phyloP scores from a whole-genome alignment of 2,888 invertebrate genomes.

The Lasiommata megera region DNA sequence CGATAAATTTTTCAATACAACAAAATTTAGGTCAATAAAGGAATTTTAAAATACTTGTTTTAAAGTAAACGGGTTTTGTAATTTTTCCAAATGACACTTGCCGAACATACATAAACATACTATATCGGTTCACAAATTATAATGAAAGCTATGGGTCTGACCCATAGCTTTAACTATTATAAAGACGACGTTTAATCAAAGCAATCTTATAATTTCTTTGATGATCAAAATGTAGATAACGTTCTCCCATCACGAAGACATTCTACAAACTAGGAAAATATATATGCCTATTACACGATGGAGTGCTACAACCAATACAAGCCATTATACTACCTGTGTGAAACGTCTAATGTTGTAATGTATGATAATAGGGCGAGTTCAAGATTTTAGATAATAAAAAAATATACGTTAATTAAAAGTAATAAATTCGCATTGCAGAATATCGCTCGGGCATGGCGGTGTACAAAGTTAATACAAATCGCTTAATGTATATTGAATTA shows the following conservation, averaged over 20 bases:
- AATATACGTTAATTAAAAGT: constrained; percentile 24
- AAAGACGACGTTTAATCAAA: too few species aligned
- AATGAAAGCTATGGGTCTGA: too few species aligned
- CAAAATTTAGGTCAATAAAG: too few species aligned
- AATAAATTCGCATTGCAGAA: constrained; percentile 48
- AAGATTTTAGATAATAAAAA: constrained; percentile 16
- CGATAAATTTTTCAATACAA: too few species aligned
- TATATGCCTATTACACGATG: neutral
- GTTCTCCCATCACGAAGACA: neutral
- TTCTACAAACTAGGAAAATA: neutral
- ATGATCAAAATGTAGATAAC: neutral
- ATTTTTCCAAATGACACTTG: too few species aligned
- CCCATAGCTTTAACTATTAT: too few species aligned
- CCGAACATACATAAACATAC: too few species aligned
- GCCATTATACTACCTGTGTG: neutral
- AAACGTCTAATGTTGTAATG: neutral
- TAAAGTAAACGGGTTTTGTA: too few species aligned
- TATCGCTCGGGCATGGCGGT: constrained; percentile 36
- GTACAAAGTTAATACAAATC: constrained; percentile 27
- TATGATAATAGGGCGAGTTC: neutral
- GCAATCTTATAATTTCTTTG: neutral
- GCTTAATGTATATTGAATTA: constrained; percentile 28
- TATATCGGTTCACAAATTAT: too few species aligned
- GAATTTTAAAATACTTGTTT: too few species aligned
- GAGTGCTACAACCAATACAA: neutral